Evolutionary conservation across 2,113 vertebrate species (phyloP).

Genomic region (Alethe castanea): DNA sequence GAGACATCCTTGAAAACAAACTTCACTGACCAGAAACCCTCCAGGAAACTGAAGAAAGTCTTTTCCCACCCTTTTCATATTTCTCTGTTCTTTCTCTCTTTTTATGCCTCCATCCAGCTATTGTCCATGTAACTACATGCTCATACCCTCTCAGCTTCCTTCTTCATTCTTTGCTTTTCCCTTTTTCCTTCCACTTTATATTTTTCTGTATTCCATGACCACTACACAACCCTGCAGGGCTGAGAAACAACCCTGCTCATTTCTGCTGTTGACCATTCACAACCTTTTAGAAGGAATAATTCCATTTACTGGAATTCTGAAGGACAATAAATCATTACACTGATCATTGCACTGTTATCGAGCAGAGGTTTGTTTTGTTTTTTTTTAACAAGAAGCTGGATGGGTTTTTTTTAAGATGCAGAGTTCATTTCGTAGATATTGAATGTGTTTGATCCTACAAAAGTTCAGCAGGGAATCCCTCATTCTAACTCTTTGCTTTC

Average conservation of each 20-base stretch:
- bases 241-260: not conserved
- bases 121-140: not conserved
- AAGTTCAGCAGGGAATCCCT: not conserved
- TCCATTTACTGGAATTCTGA: not conserved
- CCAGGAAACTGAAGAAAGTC: not conserved
- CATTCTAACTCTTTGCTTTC: not conserved
- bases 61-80: not conserved
- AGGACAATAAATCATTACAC: not conserved
- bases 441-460: not conserved
- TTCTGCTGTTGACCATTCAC: not conserved
- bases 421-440: not conserved
- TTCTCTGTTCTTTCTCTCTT: not conserved
- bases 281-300: not conserved
- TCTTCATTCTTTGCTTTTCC: not conserved
- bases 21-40: not conserved
- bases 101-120: not conserved
- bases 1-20: not conserved
- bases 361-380: rapidly evolving
- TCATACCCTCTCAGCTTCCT: not conserved
- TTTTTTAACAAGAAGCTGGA: not conserved
- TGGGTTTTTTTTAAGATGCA: not conserved
- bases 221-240: no score
- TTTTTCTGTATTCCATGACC: not conserved
- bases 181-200: not conserved
- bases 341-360: not conserved